Base-by-base conservation (phyloP, 2,797 vertebrate species). In the Premnoplex brunnescens region DNA sequence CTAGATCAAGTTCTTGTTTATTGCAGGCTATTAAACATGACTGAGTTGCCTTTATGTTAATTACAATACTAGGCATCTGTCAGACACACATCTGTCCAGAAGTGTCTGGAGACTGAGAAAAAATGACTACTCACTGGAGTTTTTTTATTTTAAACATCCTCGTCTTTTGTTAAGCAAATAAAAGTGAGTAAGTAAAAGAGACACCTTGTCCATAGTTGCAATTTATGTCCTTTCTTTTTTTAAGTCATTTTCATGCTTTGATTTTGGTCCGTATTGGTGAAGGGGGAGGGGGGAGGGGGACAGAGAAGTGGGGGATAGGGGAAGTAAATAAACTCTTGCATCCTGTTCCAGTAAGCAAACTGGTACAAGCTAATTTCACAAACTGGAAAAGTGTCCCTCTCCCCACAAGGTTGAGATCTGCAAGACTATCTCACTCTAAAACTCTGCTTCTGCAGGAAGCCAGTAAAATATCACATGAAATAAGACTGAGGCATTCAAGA, bases 11-110 rank as follows among this genome's bases (percentile, higher is more conserved):
- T 41, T 84, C 19, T 58, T 94, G 21, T 68, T 88, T 84, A 81
- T 60, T 32, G n/a, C 30, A 81, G 41, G 13, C 30, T 78, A 64
- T 93, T 84, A 93, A 90, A 88, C 37, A 62, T 34, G 43, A 72
- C 49, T 75, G 51, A 84, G 30, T 39, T 90, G 27, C 30, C 12
- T 90, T 93, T 93, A 56, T 81, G 30, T 56, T 93, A 83, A 88
- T 93, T 93, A 68, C 17, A 54, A 30, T 58, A 26, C 22, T 60
- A 9, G 64, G 54, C 54, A 86, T 72, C 80, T 92, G 62, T 78
- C 86, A 96, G 88, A 69, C 62, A 62, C 26, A 26, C 77, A 72
- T 85, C 84, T 88, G 73, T 81, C 88, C 74, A 49, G 63, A 90
- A 13, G 27, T 69, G 28, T 88, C 92, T 93, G 55, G 69, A 90